Evolutionary conservation across 2,888 invertebrate species (phyloP), one percentile per base, ranked within the genome.

Genomic region (Chalcosyrphus nemorum): DNA sequence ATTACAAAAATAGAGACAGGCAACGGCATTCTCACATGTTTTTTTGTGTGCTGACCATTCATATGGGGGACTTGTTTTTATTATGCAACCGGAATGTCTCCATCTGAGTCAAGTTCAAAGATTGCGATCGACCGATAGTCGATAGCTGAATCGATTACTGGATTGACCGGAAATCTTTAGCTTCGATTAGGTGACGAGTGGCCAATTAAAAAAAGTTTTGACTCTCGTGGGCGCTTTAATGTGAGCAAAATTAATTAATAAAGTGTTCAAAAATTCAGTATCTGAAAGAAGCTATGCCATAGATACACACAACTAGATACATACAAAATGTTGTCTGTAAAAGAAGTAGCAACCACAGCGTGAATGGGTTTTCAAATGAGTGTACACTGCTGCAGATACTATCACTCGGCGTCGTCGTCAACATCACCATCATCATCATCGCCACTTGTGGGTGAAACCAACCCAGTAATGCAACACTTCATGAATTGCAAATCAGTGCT

Each of bases 401-500:
- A 7, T 11, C 54, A 32, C n/a, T 32, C 13, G 17, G 4, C 2
- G 29, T 38, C 13, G 4, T 66, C 35, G 5, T 32, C 19, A 27
- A 9, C 54, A 41, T 9, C 2, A 19, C 24, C 13, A 9, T 9
- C 2, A 19, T 38, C 13, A 9, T 66, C 35, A 9, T 32, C 19
- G 41, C 11, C 54, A 41, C 27, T 43, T 68, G 56, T 27, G 32
- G 56, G 56, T 35, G 56, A 45, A 56, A 21, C 45, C 32, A 35
- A 29, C 29, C 43, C 43, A 15, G 13, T 54, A 38, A 24, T 56
- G 66, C 50, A 32, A 43, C 68, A 76, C 59, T 15, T 43, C 76
- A 68, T 76, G 76, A 76, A 76, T 76, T 76, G 57, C 76, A 76
- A 76, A 68, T 76, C 32, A 59, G 41, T 43, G 24, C 32, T 45